phyloP scores from a whole-genome alignment of 1,140 invertebrate species.

The Asobara japonica region DNA sequence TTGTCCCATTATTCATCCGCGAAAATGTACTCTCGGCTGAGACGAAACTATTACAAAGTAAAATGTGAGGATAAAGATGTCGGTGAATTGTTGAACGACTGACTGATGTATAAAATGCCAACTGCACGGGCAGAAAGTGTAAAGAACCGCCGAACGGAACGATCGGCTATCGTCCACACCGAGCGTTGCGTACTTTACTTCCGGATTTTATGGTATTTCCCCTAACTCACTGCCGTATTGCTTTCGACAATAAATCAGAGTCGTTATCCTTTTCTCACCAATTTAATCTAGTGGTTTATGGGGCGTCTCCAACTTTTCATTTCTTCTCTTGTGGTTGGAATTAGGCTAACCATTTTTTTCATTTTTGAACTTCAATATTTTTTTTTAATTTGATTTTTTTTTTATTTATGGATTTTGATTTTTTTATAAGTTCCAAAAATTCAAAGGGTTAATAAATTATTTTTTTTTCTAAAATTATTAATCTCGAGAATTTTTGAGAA shows the following conservation, averaged over 20 bases:
- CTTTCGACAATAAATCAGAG: slow-evolving; percentile 29
- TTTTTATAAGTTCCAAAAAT: too few relatives aligned
- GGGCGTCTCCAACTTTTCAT: background rate
- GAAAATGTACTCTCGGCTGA: background rate
- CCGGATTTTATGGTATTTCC: slow-evolving; percentile 47
- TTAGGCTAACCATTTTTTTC: too few relatives aligned
- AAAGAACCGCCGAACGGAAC: slow-evolving; percentile 57
- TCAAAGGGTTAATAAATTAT: too few relatives aligned
- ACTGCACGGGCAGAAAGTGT: slow-evolving; percentile 51
- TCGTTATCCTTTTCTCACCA: slow-evolving; percentile 5
- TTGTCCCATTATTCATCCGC: background rate
- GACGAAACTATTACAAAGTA: background rate
- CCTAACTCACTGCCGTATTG: slow-evolving; percentile 8
- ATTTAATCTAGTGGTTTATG: background rate
- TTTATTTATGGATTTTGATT: too few relatives aligned
- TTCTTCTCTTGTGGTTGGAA: too few relatives aligned
- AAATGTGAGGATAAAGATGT: background rate
- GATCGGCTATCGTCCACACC: slow-evolving; percentile 44
- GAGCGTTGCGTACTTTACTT: slow-evolving; percentile 46
- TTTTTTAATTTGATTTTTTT: too few relatives aligned
- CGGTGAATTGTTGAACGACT: slow-evolving; percentile 2
- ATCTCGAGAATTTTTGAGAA: too few relatives aligned
- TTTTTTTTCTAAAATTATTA: too few relatives aligned
- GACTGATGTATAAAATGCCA: slow-evolving; percentile 30
- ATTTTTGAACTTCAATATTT: background rate